Conservation (phyloP, 2,797 vertebrate species). For the Lithobates sylvaticus region DNA sequence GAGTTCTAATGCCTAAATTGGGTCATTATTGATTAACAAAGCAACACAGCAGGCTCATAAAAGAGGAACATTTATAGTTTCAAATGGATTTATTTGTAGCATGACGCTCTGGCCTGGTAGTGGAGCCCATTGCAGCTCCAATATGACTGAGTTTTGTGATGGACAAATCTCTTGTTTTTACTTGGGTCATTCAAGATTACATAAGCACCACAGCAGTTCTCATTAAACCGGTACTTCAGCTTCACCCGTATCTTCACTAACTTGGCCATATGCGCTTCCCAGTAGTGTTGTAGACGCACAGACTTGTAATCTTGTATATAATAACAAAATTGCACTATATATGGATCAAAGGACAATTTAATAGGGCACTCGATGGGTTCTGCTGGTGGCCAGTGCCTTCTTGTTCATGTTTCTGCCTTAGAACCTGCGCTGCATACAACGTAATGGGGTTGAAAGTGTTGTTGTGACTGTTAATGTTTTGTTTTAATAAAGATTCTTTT, state of each 20-base stretch:
- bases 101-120: not conserved
- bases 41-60: too few species aligned
- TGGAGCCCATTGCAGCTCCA: not conserved
- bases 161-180: too few species aligned
- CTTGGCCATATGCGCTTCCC: not conserved
- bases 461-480: constrained; percentile 22
- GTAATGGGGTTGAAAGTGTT: not conserved
- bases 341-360: not conserved
- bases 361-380: not conserved
- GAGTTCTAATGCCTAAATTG: too few species aligned
- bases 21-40: too few species aligned
- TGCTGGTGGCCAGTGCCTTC: constrained; percentile 27
- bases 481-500: constrained; percentile 32
- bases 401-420: constrained; percentile 9
- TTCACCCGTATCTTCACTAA: not conserved
- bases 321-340: constrained; percentile 2
- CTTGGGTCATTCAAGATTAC: too few species aligned
- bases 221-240: too few species aligned
- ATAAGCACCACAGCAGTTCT: too few species aligned
- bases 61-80: too few species aligned
- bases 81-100: too few species aligned
- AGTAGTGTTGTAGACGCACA: not conserved
- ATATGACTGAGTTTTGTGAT: too few species aligned
- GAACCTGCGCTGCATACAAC: not conserved
- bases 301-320: not conserved